These are phyloP conservation scores for Colletes gigas DNA, from an alignment of 1,140 invertebrate genomes.

Conservation along the genomic window DNA sequence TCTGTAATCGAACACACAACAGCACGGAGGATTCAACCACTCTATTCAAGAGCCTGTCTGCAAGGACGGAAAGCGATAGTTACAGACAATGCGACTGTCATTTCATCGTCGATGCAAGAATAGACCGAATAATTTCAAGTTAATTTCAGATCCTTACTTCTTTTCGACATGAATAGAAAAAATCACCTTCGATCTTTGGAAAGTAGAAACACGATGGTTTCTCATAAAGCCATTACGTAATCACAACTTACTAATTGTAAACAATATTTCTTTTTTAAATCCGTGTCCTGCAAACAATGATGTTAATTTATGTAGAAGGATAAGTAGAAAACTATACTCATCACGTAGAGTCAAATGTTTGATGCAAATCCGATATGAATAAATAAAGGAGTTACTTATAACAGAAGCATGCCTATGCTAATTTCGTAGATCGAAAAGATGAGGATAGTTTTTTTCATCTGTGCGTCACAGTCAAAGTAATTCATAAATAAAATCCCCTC, in stretches of 20 bases:
- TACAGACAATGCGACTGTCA: neutral
- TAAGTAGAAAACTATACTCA: neutral
- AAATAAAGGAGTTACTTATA: neutral
- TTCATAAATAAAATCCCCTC: neutral
- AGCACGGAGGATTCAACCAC: neutral
- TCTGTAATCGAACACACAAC: slow-evolving; percentile 12
- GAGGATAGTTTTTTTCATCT: neutral
- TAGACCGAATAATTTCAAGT: neutral
- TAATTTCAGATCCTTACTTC: too few relatives aligned
- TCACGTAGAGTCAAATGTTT: neutral
- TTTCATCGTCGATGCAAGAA: neutral
- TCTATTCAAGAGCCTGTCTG: slow-evolving; percentile 9
- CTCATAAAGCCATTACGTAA: too few relatives aligned
- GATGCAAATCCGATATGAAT: neutral
- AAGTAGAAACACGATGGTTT: too few relatives aligned
- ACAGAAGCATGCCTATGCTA: neutral
- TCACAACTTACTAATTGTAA: neutral
- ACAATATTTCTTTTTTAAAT: neutral
- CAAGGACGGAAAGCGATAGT: neutral
- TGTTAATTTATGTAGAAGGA: neutral
- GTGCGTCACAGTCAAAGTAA: neutral
- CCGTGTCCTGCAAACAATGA: neutral
- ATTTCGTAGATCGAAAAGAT: neutral
- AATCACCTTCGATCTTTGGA: neutral
- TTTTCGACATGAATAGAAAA: neutral